Conservation (phyloP, 2,113 vertebrate genomes). For the Aramus guarauna region DNA sequence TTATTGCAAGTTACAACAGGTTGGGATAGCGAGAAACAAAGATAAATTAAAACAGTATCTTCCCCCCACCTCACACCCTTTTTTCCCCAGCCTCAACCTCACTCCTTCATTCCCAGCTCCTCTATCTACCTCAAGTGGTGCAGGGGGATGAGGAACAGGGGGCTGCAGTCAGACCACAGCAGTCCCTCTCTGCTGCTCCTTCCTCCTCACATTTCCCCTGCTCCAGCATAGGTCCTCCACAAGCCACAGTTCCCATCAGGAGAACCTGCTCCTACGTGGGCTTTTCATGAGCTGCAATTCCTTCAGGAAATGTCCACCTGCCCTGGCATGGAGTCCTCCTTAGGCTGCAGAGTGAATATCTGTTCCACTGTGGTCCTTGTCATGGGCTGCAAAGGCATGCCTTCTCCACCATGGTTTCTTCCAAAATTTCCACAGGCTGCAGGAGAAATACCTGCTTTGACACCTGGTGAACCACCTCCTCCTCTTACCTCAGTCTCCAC, state of each 20-base stretch:
- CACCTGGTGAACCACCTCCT: neutral
- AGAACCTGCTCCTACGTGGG: neutral
- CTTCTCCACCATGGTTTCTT: neutral
- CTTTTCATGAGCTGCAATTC: neutral
- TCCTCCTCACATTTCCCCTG: neutral
- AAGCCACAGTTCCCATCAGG: neutral
- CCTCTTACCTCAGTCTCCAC: neutral
- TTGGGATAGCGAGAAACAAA: neutral
- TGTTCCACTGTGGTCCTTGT: accelerated
- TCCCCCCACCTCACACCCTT: neutral
- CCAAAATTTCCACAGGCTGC: neutral
- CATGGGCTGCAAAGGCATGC: neutral
- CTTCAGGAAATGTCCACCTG: neutral
- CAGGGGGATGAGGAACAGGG: neutral
- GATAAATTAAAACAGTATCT: neutral
- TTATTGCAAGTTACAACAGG: neutral
- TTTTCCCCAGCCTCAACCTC: neutral
- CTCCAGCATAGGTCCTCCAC: neutral
- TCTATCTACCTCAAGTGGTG: too few species aligned
- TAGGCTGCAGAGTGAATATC: neutral
- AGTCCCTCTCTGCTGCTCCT: neutral
- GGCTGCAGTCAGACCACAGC: accelerated
- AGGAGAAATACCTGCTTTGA: neutral
- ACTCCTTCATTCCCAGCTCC: neutral
- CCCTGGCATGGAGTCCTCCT: accelerated